Conservation (phyloP, 2,797 vertebrate species). For the Rhincodon typus region DNA sequence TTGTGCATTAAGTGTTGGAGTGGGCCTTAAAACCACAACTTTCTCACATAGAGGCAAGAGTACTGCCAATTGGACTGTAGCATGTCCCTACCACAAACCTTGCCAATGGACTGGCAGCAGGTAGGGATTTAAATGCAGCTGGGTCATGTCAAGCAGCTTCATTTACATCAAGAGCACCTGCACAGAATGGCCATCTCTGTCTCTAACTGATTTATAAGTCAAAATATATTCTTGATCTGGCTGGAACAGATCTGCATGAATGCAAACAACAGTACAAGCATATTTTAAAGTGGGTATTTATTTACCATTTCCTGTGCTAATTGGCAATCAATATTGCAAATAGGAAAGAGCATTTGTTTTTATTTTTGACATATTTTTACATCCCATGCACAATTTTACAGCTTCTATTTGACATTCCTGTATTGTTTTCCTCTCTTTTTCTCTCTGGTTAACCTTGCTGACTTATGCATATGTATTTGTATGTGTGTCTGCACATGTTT, state of each 20-base stretch:
- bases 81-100: too few species aligned
- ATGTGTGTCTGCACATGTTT: too few species aligned
- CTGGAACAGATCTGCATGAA: background rate
- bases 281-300: background rate
- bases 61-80: background rate
- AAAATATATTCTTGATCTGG: background rate
- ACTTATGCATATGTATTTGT: too few species aligned
- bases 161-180: background rate
- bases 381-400: background rate
- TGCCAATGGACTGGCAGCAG: background rate
- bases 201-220: background rate
- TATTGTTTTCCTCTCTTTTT: too few species aligned
- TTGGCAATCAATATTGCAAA: background rate
- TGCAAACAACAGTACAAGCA: background rate
- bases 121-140: background rate
- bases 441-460: too few species aligned
- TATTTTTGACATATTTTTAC: background rate
- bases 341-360: background rate
- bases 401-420: background rate
- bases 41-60: background rate
- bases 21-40: background rate
- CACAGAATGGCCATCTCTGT: background rate
- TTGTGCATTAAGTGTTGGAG: background rate
- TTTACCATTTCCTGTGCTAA: background rate
- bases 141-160: too few species aligned